These are phyloP conservation scores for Ichneumoninae sp. DNA, from an alignment of 2,888 invertebrate species.

Conservation along the genomic window DNA sequence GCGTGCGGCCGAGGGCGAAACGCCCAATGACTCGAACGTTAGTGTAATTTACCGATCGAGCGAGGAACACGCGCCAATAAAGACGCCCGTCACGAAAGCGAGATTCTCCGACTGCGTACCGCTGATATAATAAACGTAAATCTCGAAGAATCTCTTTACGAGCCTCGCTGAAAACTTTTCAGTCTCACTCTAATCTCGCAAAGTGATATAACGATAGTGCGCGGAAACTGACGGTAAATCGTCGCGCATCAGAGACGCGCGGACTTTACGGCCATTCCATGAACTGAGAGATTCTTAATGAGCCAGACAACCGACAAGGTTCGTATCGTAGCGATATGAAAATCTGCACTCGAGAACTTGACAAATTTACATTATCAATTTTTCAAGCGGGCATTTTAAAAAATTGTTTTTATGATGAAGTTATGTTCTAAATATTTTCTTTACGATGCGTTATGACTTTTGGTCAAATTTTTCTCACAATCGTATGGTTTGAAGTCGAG, in stretches of 20 bases:
- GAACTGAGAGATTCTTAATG: neutral
- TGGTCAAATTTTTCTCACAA: too few relatives aligned
- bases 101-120: conserved; percentile 8
- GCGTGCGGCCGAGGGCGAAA: conserved; percentile 30
- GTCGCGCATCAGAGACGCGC: neutral
- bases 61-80: conserved; percentile 25
- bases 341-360: neutral
- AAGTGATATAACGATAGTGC: neutral
- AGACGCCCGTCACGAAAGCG: conserved; percentile 5
- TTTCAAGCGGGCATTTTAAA: neutral
- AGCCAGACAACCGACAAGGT: neutral
- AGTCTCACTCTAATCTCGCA: neutral
- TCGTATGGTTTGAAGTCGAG: too few relatives aligned
- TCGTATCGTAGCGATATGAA: neutral
- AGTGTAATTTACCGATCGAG: conserved; percentile 33
- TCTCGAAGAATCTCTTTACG: neutral
- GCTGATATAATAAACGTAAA: neutral
- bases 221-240: neutral
- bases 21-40: conserved; percentile 35
- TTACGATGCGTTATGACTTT: too few relatives aligned
- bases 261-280: neutral
- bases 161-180: neutral
- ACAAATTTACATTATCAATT: neutral
- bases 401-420: too few relatives aligned
- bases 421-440: too few relatives aligned